Evolutionary conservation across 2,113 vertebrate species (phyloP), one percentile per base, ranked within the genome.

Genomic region (Laticauda laticaudata): DNA sequence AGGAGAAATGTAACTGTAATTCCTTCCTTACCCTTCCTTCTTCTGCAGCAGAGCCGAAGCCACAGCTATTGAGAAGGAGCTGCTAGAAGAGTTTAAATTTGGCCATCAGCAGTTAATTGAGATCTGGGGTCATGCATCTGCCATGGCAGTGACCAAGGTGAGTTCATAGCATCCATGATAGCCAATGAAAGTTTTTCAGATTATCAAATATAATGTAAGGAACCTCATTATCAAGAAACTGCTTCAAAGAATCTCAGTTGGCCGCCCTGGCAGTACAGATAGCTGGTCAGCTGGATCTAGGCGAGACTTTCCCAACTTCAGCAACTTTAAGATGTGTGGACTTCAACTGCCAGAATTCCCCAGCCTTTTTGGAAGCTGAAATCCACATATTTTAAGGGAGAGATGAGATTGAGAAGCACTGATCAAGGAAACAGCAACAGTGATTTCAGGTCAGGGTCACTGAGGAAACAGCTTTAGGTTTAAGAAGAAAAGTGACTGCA

Each of bases 71-170:
- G 99, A 99, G 97, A 97, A 96, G 86, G 99, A 99, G 96, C 98
- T 99, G 18, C 96, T 99, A 88, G 98, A 97, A 91, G 99, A 99
- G 94, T 99, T 99, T 85, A 97, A 97, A 85, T 99, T 99, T 53
- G 98, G 98, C 95, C 97, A 98, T 88, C 99, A 98, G 97, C 99
- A 99, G 97, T 97, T 99, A 92, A 98, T 98, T 48, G 99, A 99
- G 97, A 98, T 99, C 88, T 98, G 98, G 96, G 99, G 99, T 69
- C 98, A 99, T 3, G 99, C 98, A 0, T 99, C 98, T 2, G 99
- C 99, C 2, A 88, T 99, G 90, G 98, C 99, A 8, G 98, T 99
- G 75, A 97, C 99, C 57, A 99, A 99, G 99, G 99, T 99, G 97
- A 48, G 96, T 39, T 15, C 26, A 15, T 20, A 8, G 9, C 24